A percentile compares a stretch with the other conserved stretches of the same genome.
Evolutionary conservation across 2,113 vertebrate species (phyloP).

Genomic region (Pycnonotus jocosus): DNA sequence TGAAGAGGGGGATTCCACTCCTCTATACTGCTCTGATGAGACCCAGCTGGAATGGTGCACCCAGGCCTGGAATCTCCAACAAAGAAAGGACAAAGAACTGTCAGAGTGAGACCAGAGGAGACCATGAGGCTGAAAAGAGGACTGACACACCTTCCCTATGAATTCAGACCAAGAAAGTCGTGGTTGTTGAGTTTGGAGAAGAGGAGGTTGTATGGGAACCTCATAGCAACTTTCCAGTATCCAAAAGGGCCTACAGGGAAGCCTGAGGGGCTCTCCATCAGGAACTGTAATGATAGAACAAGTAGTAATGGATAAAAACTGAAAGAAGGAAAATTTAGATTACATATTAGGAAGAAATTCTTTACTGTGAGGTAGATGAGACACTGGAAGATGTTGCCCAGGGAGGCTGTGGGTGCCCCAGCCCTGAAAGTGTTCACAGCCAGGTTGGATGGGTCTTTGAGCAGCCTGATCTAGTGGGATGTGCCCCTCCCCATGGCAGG

Average conservation of each 20-base stretch:
- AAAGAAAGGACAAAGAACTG: not conserved
- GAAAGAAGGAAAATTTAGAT: not conserved
- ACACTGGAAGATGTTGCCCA: too few species aligned
- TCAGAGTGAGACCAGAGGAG: not conserved
- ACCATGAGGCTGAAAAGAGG: not conserved
- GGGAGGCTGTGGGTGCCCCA: too few species aligned
- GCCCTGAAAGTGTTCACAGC: not conserved
- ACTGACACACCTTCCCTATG: accelerated
- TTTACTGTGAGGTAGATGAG: not conserved
- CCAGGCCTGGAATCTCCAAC: not conserved
- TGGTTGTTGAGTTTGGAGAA: not conserved
- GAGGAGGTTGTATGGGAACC: accelerated
- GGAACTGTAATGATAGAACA: not conserved
- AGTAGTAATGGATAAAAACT: not conserved
- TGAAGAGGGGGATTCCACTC: not conserved
- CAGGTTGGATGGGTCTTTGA: not conserved
- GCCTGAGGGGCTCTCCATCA: not conserved
- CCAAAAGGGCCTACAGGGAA: not conserved
- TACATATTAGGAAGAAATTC: not conserved
- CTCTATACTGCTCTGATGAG: too few species aligned
- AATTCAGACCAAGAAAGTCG: not conserved
- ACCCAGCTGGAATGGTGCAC: not conserved
- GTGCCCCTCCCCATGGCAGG: not conserved
- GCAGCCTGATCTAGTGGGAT: not conserved
- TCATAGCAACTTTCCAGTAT: not conserved